Base-by-base conservation (phyloP, 2,797 vertebrate genomes). In the Smutsia gigantea region DNA sequence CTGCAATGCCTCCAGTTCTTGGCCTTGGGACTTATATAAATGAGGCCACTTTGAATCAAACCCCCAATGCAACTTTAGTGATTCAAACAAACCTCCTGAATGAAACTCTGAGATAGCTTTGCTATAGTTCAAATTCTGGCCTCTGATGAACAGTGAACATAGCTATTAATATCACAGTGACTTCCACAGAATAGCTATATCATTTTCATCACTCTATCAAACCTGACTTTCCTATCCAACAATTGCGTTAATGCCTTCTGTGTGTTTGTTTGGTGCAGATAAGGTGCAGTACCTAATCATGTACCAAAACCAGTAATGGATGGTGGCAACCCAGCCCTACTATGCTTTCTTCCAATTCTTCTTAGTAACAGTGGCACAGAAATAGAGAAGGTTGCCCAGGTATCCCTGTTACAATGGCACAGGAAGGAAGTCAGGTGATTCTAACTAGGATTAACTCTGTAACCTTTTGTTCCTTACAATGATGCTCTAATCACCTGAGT, bases 31-130 rank as follows among this genome's bases (percentile, higher is more conserved):
- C 51, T 92, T n/a, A n/a, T 87, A 37, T 27, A 91, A 84, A 96
- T 7, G 64, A 96, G 93, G 92, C 95, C 92, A 79, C 94, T 90
- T 97, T 89, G 85, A 95, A 68, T 79, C 92, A 88, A 90, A 78
- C 81, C 82, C 83, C 86, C 72, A n/a, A 0, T 39, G 75, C 91
- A 89, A 68, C 19, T 27, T 92, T 59, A 12, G 17, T 59, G 91
- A 89, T 97, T 91, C 74, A 77, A 55, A 69, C 93, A 39, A 75
- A 55, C 18, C n/a, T 95, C 92, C 90, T 87, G 93, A 94, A 91
- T 69, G 96, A 96, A 86, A 85, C 31, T 37, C 68, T 59, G n/a
- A 78, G 51, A 94, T 57, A 79, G 57, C 31, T 75, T 86, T 87
- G 31, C 88, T 68, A 46, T 53, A 55, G 69, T 95, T 96, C 88